Evolutionary conservation across 2,888 invertebrate species (phyloP).

Genomic region (Charanyca ferruginea): DNA sequence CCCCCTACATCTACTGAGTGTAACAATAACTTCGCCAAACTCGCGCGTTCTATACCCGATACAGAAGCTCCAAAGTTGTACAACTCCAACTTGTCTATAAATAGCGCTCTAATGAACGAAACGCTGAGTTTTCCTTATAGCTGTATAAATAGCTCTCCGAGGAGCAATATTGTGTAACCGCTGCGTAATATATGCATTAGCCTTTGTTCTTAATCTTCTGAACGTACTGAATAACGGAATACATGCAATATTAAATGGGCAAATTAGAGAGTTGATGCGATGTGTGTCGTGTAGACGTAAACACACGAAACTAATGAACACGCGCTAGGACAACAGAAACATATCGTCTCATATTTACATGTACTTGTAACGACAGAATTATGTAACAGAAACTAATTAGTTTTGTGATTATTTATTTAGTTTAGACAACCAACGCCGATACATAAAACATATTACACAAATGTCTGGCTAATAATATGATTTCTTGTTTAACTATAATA

Average conservation of each 20-base stretch:
- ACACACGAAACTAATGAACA: neutral
- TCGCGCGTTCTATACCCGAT: neutral
- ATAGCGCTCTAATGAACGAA: slow-evolving; percentile 6
- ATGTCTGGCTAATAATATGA: no score
- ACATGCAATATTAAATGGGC: neutral
- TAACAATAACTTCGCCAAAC: neutral
- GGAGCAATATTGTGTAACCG: neutral
- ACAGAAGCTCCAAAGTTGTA: neutral
- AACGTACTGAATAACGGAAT: neutral
- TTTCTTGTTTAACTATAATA: no score
- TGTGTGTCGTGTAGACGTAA: neutral
- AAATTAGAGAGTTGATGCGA: neutral
- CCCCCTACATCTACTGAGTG: neutral
- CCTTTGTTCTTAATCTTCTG: slow-evolving; percentile 11
- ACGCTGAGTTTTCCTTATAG: slow-evolving; percentile 20
- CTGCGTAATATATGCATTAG: slow-evolving; percentile 26
- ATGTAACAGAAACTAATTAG: neutral
- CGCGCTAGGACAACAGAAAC: neutral
- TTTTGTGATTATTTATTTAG: neutral
- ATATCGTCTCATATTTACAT: neutral
- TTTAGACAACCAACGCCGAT: no score
- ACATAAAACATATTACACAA: no score
- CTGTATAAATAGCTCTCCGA: slow-evolving; percentile 1
- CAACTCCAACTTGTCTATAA: slow-evolving; percentile 4
- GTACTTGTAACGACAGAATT: neutral